Percentiles rank a stretch among this genome's conserved stretches.
Conservation (phyloP, 2,113 vertebrate genomes). For the Mastomys coucha region DNA sequence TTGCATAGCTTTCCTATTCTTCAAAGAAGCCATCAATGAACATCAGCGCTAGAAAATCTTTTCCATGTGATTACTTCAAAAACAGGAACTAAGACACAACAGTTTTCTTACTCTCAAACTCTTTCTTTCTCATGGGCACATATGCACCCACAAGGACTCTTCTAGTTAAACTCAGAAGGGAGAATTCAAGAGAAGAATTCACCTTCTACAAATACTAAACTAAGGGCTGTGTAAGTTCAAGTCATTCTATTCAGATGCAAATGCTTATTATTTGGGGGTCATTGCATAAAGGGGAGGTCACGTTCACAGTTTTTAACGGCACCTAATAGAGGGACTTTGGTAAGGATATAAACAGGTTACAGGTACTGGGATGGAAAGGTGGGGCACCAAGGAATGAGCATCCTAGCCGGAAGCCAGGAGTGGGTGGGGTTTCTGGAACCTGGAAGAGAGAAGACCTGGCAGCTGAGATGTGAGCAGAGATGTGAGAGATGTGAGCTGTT, state of each 20-base stretch:
- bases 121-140: neutral
- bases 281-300: neutral
- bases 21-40: neutral
- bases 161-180: conserved; percentile 6
- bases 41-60: neutral
- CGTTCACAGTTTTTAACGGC: neutral
- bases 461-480: neutral
- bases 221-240: neutral
- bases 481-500: neutral
- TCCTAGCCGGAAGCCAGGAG: neutral
- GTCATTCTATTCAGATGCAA: neutral
- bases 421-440: too few relatives aligned
- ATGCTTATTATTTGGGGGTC: neutral
- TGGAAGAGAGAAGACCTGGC: neutral
- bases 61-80: neutral
- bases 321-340: neutral
- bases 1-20: neutral
- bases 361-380: neutral
- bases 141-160: neutral
- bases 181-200: conserved; percentile 18
- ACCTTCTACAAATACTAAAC: neutral
- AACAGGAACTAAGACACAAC: neutral
- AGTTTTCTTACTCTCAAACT: neutral
- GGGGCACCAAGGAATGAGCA: too few relatives aligned
- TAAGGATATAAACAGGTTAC: neutral